Base-by-base conservation (phyloP, 1,140 invertebrate genomes). In the Panagrolaimus sp. region DNA sequence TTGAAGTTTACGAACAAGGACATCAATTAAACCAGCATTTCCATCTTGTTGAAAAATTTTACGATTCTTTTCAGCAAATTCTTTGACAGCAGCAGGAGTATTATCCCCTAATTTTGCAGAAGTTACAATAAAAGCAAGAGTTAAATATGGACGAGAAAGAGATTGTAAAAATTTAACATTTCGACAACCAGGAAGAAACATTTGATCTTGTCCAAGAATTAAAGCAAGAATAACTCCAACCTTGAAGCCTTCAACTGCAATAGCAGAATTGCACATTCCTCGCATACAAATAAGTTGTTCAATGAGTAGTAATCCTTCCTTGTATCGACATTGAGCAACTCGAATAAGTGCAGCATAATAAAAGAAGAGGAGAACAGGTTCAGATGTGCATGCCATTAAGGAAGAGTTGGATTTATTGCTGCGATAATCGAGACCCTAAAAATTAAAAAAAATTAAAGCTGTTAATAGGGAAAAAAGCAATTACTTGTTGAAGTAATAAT, bases 151-250 rank as follows among this genome's bases (percentile, higher is more conserved):
- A 12, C 28, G 21, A 12, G 52, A 5, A 5, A 26, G 12, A 28
- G 21, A 26, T 58, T 58, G 52, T 10, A 58, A 28, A 28, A 28
- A 28, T 28, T 58, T 58, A 6, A 58, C 21, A 24, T 26, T 58
- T 21, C 52, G 52, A 8, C 52, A 58, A 58, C 52, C 52, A n/a
- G 52, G 52, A 21, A 58, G 52, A 17, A 26, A 58, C 1, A 58
- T 12, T 28, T 58, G 52, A 21, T 58, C 52, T 26, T 58, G 21
- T 12, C 52, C 52, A 28, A 58, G 52, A 21, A 58, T 58, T 21
- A 28, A 5, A 58, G 52, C 52, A 24, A 26, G 28, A 28, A 58
- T 21, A 28, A 58, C 52, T 5, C 14, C 52, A 12, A 26, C 28
- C 5, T 58, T 58, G 8, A 58, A 58, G 52, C 21, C 52, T 21